Percentiles rank a stretch among this genome's conserved stretches.
These are phyloP conservation scores for Gracilinanus agilis DNA, from an alignment of 2,113 vertebrate genomes.

Conservation along the genomic window DNA sequence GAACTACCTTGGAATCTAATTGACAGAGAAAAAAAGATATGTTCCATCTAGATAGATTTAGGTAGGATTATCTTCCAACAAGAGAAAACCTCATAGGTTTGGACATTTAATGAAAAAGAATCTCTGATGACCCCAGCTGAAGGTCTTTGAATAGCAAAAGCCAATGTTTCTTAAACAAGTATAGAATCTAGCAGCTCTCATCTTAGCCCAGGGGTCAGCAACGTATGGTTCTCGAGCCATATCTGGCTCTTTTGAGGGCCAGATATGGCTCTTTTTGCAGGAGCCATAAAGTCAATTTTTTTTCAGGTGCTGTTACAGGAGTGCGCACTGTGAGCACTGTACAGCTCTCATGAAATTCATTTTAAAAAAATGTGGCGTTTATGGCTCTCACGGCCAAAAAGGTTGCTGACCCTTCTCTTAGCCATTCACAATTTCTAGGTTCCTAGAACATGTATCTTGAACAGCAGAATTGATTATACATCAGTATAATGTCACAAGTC, in stretches of 20 bases:
- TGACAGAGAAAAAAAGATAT: too few species aligned
- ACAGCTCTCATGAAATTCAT: too few species aligned
- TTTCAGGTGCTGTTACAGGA: too few species aligned
- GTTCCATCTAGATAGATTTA: not conserved
- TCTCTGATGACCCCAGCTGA: not conserved
- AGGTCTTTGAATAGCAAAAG: not conserved
- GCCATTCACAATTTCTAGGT: not conserved
- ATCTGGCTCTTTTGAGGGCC: too few species aligned
- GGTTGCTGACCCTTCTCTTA: too few species aligned
- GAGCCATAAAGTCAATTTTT: too few species aligned
- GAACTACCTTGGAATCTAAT: not conserved
- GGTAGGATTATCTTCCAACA: not conserved
- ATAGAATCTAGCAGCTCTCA: not conserved
- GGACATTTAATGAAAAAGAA: not conserved
- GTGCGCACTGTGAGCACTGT: too few species aligned
- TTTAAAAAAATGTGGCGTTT: too few species aligned
- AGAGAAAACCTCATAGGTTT: not conserved
- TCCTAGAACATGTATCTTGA: not conserved
- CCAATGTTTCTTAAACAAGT: not conserved
- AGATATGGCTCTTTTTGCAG: too few species aligned
- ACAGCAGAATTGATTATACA: not conserved
- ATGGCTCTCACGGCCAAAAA: too few species aligned
- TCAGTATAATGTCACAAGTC: not conserved
- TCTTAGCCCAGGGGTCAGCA: too few species aligned
- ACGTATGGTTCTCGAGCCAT: too few species aligned